A percentile compares a stretch with the other conserved stretches of the same genome.
These are phyloP conservation scores for Argyrosomus regius DNA, from an alignment of 2,797 vertebrate species.

Conservation along the genomic window DNA sequence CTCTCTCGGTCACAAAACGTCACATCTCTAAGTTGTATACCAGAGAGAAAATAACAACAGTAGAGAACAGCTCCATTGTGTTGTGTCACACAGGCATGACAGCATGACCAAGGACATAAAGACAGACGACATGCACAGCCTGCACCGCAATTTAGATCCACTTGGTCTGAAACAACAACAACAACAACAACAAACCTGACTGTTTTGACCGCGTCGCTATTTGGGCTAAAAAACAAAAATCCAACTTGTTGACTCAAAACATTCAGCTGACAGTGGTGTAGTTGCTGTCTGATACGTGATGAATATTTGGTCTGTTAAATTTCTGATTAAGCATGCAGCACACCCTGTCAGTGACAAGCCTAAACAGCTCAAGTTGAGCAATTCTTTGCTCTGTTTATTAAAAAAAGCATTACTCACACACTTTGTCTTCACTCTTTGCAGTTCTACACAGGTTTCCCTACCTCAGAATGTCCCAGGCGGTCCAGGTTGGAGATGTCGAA, in stretches of 20 bases:
- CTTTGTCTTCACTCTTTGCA: not conserved
- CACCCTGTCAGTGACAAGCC: no score
- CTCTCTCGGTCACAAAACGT: not conserved
- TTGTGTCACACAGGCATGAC: slow-evolving; percentile 24
- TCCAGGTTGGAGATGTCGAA: slow-evolving; percentile 99
- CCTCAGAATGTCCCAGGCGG: slow-evolving; percentile 97
- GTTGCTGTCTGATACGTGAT: no score
- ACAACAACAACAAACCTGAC: no score
- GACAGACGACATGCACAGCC: slow-evolving; percentile 23
- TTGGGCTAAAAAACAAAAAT: no score
- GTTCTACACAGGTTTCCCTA: slow-evolving; percentile 58
- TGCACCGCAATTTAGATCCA: not conserved
- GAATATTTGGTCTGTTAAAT: no score
- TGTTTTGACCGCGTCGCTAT: no score
- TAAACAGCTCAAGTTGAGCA: not conserved
- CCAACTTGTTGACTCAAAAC: no score
- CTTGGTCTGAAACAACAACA: not conserved
- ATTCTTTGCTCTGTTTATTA: not conserved
- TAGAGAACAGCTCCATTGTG: slow-evolving; percentile 54
- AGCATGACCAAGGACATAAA: slow-evolving; percentile 28
- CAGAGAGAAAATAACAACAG: slow-evolving; percentile 16
- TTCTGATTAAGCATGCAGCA: no score
- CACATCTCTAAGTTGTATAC: not conserved
- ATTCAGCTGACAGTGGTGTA: no score
- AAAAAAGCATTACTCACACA: not conserved